phyloP scores from a whole-genome alignment of 2,797 vertebrate species.

The Menidia menidia region DNA sequence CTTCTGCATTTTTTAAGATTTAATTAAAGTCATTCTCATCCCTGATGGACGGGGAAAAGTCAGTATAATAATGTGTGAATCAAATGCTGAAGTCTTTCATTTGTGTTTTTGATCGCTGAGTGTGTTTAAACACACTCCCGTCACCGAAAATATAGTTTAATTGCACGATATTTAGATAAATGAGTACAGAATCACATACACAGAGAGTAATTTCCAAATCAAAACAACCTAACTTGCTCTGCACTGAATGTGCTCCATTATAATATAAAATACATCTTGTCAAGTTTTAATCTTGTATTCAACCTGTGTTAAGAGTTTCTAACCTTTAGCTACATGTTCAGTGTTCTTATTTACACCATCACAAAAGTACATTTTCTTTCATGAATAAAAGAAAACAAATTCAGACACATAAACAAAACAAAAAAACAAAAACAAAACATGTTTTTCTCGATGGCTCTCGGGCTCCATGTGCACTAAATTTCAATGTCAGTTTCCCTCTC shows the following conservation, averaged over 20 bases:
- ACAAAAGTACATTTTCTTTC: too few species aligned
- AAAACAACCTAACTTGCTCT: neutral
- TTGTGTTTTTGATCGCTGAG: neutral
- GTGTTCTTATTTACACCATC: too few species aligned
- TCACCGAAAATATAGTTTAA: too few species aligned
- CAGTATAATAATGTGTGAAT: slow-evolving; percentile 5
- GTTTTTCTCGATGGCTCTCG: too few species aligned
- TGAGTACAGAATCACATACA: neutral
- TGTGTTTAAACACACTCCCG: neutral
- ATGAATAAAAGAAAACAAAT: too few species aligned
- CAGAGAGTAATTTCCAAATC: neutral
- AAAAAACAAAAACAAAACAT: too few species aligned
- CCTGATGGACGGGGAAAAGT: slow-evolving; percentile 13
- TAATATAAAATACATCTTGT: neutral
- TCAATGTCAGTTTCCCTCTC: too few species aligned
- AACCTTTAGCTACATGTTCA: too few species aligned
- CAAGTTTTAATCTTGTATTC: neutral
- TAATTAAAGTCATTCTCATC: slow-evolving; percentile 34
- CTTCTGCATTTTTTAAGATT: slow-evolving; percentile 5
- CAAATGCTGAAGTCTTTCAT: neutral
- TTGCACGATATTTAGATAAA: too few species aligned
- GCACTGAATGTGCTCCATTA: neutral
- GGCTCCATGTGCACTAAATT: too few species aligned
- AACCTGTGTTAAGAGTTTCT: too few species aligned
- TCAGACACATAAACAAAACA: too few species aligned